Conservation (phyloP, 2,113 vertebrate genomes). For the Corythaixoides concolor region DNA sequence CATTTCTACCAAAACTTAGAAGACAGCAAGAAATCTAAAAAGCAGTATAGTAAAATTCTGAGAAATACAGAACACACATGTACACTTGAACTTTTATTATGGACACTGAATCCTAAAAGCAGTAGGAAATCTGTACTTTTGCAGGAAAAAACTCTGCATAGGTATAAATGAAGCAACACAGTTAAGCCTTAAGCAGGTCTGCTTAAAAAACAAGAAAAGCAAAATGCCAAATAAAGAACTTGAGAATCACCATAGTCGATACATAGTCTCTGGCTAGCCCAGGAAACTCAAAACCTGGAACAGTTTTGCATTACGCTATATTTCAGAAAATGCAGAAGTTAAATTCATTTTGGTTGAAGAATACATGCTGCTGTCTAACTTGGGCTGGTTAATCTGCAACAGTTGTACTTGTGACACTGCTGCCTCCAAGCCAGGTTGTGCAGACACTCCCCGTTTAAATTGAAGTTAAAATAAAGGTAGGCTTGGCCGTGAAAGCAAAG, state of each 20-base stretch:
- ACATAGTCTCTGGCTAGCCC: neutral
- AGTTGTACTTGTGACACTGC: neutral
- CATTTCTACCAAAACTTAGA: neutral
- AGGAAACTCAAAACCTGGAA: neutral
- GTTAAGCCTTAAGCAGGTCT: neutral
- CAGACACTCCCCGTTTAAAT: neutral
- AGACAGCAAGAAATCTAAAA: neutral
- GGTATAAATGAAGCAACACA: neutral
- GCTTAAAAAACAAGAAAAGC: neutral
- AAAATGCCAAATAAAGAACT: neutral
- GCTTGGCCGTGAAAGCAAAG: neutral
- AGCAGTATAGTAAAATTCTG: neutral
- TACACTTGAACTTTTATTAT: neutral
- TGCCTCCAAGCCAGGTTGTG: neutral
- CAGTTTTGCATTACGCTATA: neutral
- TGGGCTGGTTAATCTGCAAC: neutral
- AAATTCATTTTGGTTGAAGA: neutral
- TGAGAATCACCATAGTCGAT: neutral
- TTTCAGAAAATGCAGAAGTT: neutral
- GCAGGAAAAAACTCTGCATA: neutral
- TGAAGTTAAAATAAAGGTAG: neutral
- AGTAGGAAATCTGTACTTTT: neutral
- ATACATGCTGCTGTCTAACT: neutral
- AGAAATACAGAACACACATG: neutral
- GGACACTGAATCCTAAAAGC: neutral